Conservation (phyloP, 2,797 vertebrate genomes). For the Odontamblyopus rebecca region DNA sequence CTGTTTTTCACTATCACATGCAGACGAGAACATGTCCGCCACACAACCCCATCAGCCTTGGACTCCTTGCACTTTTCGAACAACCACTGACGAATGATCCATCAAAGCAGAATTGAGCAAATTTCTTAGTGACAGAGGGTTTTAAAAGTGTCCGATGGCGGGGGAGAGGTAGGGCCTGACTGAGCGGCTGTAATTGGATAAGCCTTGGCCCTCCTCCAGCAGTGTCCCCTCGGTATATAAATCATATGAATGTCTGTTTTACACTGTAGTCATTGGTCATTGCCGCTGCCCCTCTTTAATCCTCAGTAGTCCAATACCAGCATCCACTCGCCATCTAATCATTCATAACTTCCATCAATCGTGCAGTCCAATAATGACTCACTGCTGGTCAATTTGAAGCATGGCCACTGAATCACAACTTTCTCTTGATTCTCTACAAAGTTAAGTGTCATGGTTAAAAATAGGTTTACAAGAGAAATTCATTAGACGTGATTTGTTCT, state of each 20-base stretch:
- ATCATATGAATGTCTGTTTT: conserved; percentile 65
- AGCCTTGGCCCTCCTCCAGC: conserved; percentile 64
- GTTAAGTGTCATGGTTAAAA: conserved; percentile 44
- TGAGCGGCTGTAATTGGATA: conserved; percentile 57
- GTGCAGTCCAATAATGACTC: conserved; percentile 52
- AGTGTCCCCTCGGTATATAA: conserved; percentile 58
- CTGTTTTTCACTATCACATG: background rate
- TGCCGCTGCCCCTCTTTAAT: conserved; percentile 58
- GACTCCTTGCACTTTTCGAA: conserved; percentile 37
- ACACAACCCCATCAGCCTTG: background rate
- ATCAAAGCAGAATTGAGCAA: conserved; percentile 45
- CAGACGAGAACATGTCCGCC: background rate
- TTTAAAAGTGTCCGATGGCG: conserved; percentile 46
- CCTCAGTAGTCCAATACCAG: conserved; percentile 55
- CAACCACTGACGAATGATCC: conserved; percentile 56
- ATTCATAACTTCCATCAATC: conserved; percentile 69
- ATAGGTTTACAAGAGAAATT: background rate
- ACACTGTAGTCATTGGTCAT: conserved; percentile 63
- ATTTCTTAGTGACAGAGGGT: conserved; percentile 53
- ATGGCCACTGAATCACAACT: conserved; percentile 58
- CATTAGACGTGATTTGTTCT: background rate
- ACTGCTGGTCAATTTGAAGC: conserved; percentile 51
- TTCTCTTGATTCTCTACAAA: conserved; percentile 49
- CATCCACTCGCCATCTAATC: conserved; percentile 61
- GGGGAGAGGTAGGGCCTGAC: conserved; percentile 49